phyloP scores from a whole-genome alignment of 2,113 vertebrate genomes.

The Pelusios castaneus region DNA sequence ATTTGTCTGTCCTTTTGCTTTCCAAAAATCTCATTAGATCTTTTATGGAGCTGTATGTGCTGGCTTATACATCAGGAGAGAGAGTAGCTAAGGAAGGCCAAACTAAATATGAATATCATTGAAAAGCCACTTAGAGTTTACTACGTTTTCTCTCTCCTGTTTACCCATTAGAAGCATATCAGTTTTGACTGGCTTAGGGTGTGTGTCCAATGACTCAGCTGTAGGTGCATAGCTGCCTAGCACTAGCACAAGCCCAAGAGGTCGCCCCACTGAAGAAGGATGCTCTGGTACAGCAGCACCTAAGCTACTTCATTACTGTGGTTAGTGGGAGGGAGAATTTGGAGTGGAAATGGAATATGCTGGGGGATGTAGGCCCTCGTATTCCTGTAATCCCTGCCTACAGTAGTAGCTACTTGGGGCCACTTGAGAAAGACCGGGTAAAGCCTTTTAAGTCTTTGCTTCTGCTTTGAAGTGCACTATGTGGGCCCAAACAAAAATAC shows the following conservation, averaged over 20 bases:
- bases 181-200: neutral
- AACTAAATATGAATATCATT: rapidly evolving
- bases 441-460: too few relatives aligned
- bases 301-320: neutral
- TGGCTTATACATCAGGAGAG: neutral
- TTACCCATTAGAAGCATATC: neutral
- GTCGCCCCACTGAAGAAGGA: neutral
- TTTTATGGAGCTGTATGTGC: neutral
- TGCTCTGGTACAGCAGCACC: neutral
- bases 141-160: neutral
- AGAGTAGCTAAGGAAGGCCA: neutral
- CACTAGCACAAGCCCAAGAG: neutral
- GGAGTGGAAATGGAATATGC: neutral
- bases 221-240: neutral
- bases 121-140: neutral
- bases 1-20: neutral
- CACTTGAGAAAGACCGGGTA: too few relatives aligned
- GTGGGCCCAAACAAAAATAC: neutral
- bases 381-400: neutral
- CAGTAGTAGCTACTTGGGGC: neutral
- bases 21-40: neutral
- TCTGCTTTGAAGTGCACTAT: neutral
- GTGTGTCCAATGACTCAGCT: neutral
- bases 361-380: neutral
- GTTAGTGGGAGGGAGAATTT: too few relatives aligned